Conservation (phyloP, 1,140 invertebrate genomes). For the Polypedilum vanderplanki region DNA sequence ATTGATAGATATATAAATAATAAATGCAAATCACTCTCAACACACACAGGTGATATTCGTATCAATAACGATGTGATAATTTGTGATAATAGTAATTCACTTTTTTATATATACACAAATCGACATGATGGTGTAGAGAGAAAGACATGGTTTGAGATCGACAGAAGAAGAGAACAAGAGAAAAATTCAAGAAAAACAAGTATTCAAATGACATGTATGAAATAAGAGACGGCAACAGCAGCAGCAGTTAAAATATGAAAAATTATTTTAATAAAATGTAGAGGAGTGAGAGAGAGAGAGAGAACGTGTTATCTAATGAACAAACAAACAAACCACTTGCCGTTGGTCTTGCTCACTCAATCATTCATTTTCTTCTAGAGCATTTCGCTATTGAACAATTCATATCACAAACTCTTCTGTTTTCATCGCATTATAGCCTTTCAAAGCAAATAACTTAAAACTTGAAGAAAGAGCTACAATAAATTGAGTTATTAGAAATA, state of each 20-base stretch:
- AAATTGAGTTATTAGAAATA: slow-evolving; percentile 14
- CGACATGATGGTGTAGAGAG: neutral
- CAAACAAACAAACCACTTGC: neutral
- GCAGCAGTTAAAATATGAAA: no score
- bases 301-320: neutral
- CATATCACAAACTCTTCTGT: neutral
- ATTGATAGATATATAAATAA: neutral
- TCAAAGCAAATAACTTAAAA: no score
- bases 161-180: neutral
- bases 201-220: neutral
- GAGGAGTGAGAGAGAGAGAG: neutral
- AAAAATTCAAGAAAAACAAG: slow-evolving; percentile 6
- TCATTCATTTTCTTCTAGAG: neutral
- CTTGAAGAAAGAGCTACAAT: neutral
- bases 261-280: neutral
- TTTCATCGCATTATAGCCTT: no score
- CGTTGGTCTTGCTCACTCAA: neutral
- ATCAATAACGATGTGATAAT: slow-evolving; percentile 14
- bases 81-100: slow-evolving; percentile 19
- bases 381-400: neutral
- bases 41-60: neutral
- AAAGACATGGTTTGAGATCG: neutral
- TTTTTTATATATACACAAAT: neutral
- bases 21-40: neutral
- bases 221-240: neutral